phyloP scores from a whole-genome alignment of 2,797 vertebrate species.

The Hypotaenidia philippensis region DNA sequence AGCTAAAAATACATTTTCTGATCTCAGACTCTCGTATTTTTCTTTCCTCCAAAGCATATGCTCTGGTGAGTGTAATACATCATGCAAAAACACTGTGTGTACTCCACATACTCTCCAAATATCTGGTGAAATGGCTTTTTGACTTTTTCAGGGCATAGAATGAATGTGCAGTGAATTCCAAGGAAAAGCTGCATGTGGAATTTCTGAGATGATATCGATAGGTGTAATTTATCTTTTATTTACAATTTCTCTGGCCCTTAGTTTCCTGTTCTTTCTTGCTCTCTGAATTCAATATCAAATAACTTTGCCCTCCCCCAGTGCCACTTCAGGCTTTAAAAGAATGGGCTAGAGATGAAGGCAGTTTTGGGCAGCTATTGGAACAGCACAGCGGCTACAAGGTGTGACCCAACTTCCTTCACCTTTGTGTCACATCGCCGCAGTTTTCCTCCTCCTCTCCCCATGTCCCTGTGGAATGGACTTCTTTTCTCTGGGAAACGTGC shows the following conservation, averaged over 20 bases:
- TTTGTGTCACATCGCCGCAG: background rate
- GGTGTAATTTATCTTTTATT: background rate
- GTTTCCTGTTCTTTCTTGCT: background rate
- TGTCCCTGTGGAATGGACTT: conserved; percentile 7
- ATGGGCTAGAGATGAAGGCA: background rate
- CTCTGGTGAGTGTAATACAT: background rate
- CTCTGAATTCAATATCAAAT: background rate
- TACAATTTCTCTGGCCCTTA: background rate
- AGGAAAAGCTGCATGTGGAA: background rate
- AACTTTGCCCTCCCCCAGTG: conserved; percentile 3
- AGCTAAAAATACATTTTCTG: conserved; percentile 10
- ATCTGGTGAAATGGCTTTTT: background rate
- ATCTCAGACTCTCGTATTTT: background rate
- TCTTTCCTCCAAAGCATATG: background rate
- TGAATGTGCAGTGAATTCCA: background rate
- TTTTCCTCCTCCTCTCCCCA: background rate
- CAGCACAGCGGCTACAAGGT: background rate
- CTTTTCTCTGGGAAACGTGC: background rate
- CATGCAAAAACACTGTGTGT: background rate
- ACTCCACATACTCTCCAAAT: background rate
- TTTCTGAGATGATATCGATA: background rate
- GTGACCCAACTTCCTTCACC: conserved; percentile 3
- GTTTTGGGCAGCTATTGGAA: background rate
- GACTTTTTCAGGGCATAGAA: background rate
- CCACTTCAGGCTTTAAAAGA: background rate